Percentiles rank a stretch among this genome's conserved stretches.
Conservation (phyloP, 2,797 vertebrate genomes). For the Neosilurus hyrtlii region DNA sequence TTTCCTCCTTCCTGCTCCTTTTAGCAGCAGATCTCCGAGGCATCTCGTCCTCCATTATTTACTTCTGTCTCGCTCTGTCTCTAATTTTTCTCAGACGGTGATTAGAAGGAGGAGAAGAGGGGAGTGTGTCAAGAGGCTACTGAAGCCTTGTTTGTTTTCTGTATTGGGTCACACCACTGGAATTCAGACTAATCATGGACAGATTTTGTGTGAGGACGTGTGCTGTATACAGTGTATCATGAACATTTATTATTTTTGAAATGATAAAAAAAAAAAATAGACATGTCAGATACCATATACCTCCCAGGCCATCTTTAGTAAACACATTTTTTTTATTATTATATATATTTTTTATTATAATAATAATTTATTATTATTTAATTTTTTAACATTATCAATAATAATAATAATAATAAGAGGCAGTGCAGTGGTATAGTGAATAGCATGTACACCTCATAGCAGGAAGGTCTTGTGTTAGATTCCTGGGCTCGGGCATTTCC, state of each 20-base stretch:
- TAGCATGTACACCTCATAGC: too few relatives aligned
- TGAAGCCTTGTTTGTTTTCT: constrained; percentile 16
- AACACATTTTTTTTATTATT: not conserved
- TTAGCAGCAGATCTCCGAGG: constrained; percentile 45
- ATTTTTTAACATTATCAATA: not conserved
- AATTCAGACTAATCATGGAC: constrained; percentile 15
- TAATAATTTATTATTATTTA: not conserved
- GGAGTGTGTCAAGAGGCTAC: constrained; percentile 20
- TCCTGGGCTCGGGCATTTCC: too few relatives aligned
- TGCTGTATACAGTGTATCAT: not conserved
- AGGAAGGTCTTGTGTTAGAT: too few relatives aligned
- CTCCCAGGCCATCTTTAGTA: not conserved
- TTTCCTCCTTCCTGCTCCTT: constrained; percentile 38
- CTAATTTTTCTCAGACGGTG: constrained; percentile 41
- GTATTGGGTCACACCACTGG: constrained; percentile 29
- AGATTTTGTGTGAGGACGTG: not conserved
- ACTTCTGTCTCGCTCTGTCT: constrained; percentile 33
- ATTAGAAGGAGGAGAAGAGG: constrained; percentile 33
- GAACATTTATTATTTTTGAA: not conserved
- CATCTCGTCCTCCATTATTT: constrained; percentile 42
- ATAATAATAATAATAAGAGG: too few relatives aligned
- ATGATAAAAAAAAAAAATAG: not conserved
- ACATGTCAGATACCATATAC: not conserved
- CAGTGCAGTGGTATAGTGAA: too few relatives aligned
- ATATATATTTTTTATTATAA: too few relatives aligned